Percentiles rank a stretch among this genome's conserved stretches.
phyloP scores from a whole-genome alignment of 2,113 vertebrate genomes.

The Xiphias gladius region DNA sequence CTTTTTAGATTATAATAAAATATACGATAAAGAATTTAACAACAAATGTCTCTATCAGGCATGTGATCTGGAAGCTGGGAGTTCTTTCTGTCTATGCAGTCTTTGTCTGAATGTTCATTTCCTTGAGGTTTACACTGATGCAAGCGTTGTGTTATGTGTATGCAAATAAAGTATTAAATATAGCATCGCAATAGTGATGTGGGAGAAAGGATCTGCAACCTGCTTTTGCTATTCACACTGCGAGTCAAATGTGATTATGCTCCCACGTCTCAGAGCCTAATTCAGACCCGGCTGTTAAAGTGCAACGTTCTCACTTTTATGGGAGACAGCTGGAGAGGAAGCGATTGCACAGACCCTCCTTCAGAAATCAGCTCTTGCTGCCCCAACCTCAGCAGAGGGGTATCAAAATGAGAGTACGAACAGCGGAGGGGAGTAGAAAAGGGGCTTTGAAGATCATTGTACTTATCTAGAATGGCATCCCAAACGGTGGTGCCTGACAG shows the following conservation, averaged over 20 bases:
- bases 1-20: constrained; percentile 28
- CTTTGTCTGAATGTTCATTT: constrained; percentile 66
- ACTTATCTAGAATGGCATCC: constrained; percentile 61
- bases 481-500: constrained; percentile 65
- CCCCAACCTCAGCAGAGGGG: constrained; percentile 30
- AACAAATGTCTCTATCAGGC: constrained; percentile 27
- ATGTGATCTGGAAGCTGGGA: constrained; percentile 27
- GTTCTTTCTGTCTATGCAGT: constrained; percentile 27
- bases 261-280: constrained; percentile 56
- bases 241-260: constrained; percentile 72
- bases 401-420: constrained; percentile 39
- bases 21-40: constrained; percentile 59
- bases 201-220: constrained; percentile 43
- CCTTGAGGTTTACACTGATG: constrained; percentile 56
- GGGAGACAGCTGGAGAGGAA: constrained; percentile 42
- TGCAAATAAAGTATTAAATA: constrained; percentile 74
- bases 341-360: constrained; percentile 38
- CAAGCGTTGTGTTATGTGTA: constrained; percentile 47
- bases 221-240: constrained; percentile 62
- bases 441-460: constrained; percentile 75
- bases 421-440: constrained; percentile 35
- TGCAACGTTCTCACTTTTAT: constrained; percentile 44
- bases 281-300: constrained; percentile 49
- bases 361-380: constrained; percentile 53
- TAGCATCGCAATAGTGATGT: constrained; percentile 47